phyloP scores from a whole-genome alignment of 2,888 invertebrate species.

The Volucella bombylans region DNA sequence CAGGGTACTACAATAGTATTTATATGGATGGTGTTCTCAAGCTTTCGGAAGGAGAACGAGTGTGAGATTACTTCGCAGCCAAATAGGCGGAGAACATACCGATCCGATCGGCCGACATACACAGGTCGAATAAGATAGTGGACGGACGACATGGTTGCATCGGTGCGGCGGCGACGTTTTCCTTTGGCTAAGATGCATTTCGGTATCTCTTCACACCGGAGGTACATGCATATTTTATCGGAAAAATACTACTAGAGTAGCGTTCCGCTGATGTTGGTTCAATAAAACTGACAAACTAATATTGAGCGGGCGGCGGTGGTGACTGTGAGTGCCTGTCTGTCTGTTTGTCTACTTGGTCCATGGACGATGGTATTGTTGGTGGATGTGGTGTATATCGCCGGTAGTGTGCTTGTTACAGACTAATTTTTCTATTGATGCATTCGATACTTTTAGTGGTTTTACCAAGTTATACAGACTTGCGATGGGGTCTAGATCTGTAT shows the following conservation, averaged over 20 bases:
- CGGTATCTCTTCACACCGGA: slow-evolving; percentile 28
- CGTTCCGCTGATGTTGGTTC: slow-evolving; percentile 69
- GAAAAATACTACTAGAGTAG: slow-evolving; percentile 74
- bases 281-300: slow-evolving; percentile 73
- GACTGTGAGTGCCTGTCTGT: slow-evolving; percentile 30
- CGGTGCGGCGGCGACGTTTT: slow-evolving; percentile 9
- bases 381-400: not conserved
- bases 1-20: too few relatives aligned
- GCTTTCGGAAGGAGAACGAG: slow-evolving; percentile 58
- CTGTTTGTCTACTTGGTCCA: not conserved
- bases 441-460: slow-evolving; percentile 51
- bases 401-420: slow-evolving; percentile 33
- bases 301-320: slow-evolving; percentile 54
- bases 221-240: slow-evolving; percentile 72
- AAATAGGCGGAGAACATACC: slow-evolving; percentile 42
- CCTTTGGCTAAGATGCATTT: slow-evolving; percentile 38
- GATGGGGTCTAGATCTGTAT: slow-evolving; percentile 38
- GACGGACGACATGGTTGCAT: slow-evolving; percentile 56
- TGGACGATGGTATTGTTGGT: slow-evolving; percentile 1
- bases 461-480: slow-evolving; percentile 17
- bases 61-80: slow-evolving; percentile 60
- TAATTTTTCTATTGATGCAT: slow-evolving; percentile 71
- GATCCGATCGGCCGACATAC: slow-evolving; percentile 8
- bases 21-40: slow-evolving; percentile 45
- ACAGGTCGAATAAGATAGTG: slow-evolving; percentile 69